Base-by-base conservation (phyloP, 2,797 vertebrate genomes). In the Prionace glauca region DNA sequence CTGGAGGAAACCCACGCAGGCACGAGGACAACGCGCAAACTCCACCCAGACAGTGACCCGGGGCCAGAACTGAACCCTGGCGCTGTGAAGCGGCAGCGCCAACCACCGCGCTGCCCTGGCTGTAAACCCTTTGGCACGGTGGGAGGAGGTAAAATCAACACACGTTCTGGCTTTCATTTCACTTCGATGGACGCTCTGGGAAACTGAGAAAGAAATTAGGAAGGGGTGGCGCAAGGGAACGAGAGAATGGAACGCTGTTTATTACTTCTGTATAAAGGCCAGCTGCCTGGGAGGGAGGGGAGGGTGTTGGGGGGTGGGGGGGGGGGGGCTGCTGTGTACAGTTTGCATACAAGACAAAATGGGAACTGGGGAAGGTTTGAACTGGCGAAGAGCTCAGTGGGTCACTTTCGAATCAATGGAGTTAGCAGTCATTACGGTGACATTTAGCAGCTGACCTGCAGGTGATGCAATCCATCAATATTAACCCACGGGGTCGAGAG, bases 131-230 rank as follows among this genome's bases (percentile, higher is more conserved):
- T 24, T 22, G 22, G 1, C 24, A 2, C 69, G 8, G 8, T 24
- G 69, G 7, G 69, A 72, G 20, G 67, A 3, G 18, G 1, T 22
- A 20, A 69, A 69, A 22, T 69, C 16, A 69, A 69, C 3, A 20
- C 14, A 22, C 2, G 67, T 69, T 69, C 69, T 71, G 26, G 7
- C 69, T 71, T 71, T 20, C 67, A 20, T 24, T 72, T 72, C 9
- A 10, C 24, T 29, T 72, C 29, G 24, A 72, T 72, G 71, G 29
- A 5, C 1, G 71, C 71, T 72, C 71, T 72, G 36, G 77, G 95
- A 96, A 94, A 71, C 94, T 96, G 5, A 86, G 96, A 96, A 97
- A 97, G 96, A 96, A 96, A 96, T 65, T 65, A 65, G 62, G 14
- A 97, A 60, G 95, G 95, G 95, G 96, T 65, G 95, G 96, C 69